Evolutionary conservation across 92 coral and sea anemone genomes (phyloP), one percentile per base, ranked within the genome.

Genomic region (Phenganax stokvisi): DNA sequence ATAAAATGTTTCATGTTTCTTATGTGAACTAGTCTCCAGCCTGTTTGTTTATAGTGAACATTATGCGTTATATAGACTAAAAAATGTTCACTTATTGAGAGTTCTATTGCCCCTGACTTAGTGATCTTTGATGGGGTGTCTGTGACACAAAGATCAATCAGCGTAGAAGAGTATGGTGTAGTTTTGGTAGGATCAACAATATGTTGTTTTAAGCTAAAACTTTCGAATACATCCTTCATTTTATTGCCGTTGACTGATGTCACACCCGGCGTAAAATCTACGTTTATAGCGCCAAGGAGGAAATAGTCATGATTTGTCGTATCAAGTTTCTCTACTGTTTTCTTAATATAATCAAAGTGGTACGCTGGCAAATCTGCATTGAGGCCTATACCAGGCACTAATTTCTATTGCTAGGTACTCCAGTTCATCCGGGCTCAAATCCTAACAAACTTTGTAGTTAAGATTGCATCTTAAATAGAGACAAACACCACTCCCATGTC

Each of bases 371-470:
- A 77, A 69, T 54, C 68, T 76, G 58, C 84, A 64, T 72, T 77
- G 81, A 17, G 89, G 83, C 80, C 81, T 85, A 69, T 82, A 82
- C 81, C 79, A 65, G 31, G 87, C 77, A 55, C 85, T 79, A 13
- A 77, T 57, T 58, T 73, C 61, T 57, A 80, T 55, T 52, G 86
- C 10, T 75, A 83, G 57, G 31, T 57, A 64, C 71, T 83, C 84
- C n/a, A 60, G 47, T 29, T 80, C 72, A 67, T 83, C 71, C 81
- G 81, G 70, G 68, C 79, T 57, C 77, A 77, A 56, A 56, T 56
- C 60, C 15, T 56, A 9, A 56, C 60, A 13, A 13, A 56, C 15
- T 56, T 56, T 56, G 60, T 56, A 56, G 60, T 56, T 56, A 9
- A 56, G 60, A 56, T 56, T 20, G 25, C 25, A 20, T 20, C 25